Percentiles rank a stretch among this genome's conserved stretches.
Conservation (phyloP, 2,797 vertebrate genomes). For the Echeneis naucrates region DNA sequence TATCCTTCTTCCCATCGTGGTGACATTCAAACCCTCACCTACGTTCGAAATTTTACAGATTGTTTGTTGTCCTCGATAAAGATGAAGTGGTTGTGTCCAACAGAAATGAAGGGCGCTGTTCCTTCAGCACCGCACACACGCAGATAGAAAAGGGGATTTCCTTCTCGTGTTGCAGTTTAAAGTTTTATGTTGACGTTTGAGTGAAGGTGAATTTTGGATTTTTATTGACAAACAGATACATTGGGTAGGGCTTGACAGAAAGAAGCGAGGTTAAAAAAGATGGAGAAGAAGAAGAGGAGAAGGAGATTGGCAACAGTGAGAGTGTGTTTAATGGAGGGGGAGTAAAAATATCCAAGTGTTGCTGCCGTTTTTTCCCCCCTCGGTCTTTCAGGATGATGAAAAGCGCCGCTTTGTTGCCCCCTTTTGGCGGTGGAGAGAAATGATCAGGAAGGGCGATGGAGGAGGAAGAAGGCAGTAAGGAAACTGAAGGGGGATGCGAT, state of each 20-base stretch:
- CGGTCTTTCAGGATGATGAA: constrained; percentile 23
- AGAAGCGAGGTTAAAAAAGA: neutral
- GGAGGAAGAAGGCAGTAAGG: neutral
- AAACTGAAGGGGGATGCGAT: neutral
- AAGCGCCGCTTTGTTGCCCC: constrained; percentile 70
- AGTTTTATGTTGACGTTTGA: constrained; percentile 1
- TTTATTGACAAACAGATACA: neutral
- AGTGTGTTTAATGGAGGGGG: neutral
- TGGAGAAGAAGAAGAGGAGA: neutral
- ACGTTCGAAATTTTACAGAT: constrained; percentile 14
- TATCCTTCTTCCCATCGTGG: constrained; percentile 6
- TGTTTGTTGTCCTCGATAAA: constrained; percentile 27
- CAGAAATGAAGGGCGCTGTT: constrained; percentile 54
- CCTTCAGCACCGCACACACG: constrained; percentile 60
- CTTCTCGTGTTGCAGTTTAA: neutral
- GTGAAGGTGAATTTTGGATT: neutral
- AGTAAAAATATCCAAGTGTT: neutral
- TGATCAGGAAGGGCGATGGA: constrained; percentile 1
- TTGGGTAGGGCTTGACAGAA: neutral
- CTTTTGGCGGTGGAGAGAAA: constrained; percentile 60
- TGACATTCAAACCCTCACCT: constrained; percentile 25
- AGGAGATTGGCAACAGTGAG: neutral
- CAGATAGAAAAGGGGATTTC: neutral
- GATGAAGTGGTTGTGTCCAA: constrained; percentile 18
- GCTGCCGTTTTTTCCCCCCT: no score